Evolutionary conservation across 2,888 invertebrate species (phyloP).

Genomic region (Portevinia maculata): DNA sequence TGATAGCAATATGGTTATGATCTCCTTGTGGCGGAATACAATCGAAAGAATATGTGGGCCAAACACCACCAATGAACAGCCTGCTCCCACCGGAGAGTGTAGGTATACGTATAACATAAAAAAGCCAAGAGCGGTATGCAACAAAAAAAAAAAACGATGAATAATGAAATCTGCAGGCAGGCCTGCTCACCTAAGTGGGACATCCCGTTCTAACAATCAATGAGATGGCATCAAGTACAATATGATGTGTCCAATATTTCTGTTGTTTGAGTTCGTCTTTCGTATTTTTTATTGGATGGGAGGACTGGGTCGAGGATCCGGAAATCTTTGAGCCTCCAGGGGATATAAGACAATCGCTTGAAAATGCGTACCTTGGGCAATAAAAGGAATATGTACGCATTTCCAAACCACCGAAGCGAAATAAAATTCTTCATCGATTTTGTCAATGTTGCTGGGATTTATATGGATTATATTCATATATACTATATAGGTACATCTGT

Average conservation of each 20-base stretch:
- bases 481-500: neutral
- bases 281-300: conserved; percentile 7
- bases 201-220: conserved; percentile 18
- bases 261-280: too few species aligned
- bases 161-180: conserved; percentile 58
- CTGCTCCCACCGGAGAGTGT: conserved; percentile 13
- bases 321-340: conserved; percentile 16
- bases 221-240: conserved; percentile 42
- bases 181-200: conserved; percentile 16
- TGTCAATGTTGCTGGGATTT: conserved; percentile 3
- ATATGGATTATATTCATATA: neutral
- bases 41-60: conserved; percentile 41
- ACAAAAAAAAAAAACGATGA: conserved; percentile 39
- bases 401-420: conserved; percentile 32
- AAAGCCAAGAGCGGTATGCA: neutral
- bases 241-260: conserved; percentile 48
- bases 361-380: conserved; percentile 23
- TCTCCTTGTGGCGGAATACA: conserved; percentile 42
- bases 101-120: neutral
- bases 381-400: conserved; percentile 7
- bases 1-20: conserved; percentile 56
- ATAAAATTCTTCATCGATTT: conserved; percentile 46
- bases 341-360: conserved; percentile 19
- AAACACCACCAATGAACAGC: conserved; percentile 1
- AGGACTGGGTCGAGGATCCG: neutral